A percentile compares a stretch with the other conserved stretches of the same genome.
These are phyloP conservation scores for Acronicta psi DNA, from an alignment of 2,888 invertebrate genomes.

Conservation along the genomic window DNA sequence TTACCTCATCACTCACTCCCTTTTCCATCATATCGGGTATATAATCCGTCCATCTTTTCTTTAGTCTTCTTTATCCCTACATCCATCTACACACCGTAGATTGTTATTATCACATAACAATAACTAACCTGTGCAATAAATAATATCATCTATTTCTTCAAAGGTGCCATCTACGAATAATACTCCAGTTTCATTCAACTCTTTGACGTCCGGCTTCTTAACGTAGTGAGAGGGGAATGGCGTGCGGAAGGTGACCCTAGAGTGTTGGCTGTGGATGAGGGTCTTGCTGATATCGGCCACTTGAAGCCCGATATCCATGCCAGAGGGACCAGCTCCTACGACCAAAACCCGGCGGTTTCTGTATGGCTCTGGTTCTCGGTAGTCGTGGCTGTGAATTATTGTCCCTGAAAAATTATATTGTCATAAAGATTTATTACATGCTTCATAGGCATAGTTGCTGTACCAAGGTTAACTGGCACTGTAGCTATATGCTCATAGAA, in stretches of 20 bases:
- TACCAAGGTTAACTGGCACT: too few species aligned
- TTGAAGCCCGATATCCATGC: conserved; percentile 92
- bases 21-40: too few species aligned
- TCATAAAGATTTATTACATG: too few species aligned
- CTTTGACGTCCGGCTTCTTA: conserved; percentile 86
- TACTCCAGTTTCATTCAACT: conserved; percentile 85
- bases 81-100: too few species aligned
- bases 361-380: conserved; percentile 90
- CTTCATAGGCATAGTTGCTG: too few species aligned
- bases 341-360: conserved; percentile 89
- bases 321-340: conserved; percentile 93
- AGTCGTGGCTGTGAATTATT: conserved; percentile 93
- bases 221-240: conserved; percentile 83
- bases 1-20: too few species aligned
- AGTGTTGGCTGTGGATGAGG: conserved; percentile 88
- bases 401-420: conserved; percentile 77
- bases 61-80: too few species aligned
- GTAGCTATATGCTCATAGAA: too few species aligned
- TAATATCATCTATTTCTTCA: conserved; percentile 90
- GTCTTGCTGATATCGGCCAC: conserved; percentile 80
- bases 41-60: too few species aligned
- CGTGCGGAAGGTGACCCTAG: conserved; percentile 72
- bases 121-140: conserved; percentile 92
- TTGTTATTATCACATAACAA: too few species aligned
- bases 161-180: conserved; percentile 89